These are phyloP conservation scores for Psophia crepitans DNA, from an alignment of 2,113 vertebrate species.

Conservation along the genomic window DNA sequence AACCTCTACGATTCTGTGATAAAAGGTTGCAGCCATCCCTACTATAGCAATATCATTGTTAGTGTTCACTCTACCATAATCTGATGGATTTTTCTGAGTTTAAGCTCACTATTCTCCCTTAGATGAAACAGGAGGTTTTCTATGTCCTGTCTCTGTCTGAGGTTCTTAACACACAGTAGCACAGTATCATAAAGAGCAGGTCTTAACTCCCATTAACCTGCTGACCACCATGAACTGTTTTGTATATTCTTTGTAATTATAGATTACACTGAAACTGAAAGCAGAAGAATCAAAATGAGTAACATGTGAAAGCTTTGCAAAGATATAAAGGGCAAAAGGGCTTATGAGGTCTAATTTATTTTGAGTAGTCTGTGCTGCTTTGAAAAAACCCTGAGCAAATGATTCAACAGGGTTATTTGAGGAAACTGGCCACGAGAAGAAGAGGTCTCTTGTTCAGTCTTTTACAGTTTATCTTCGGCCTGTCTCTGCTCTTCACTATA, in stretches of 20 bases:
- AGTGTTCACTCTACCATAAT: neutral
- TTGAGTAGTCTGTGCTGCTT: neutral
- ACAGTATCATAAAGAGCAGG: neutral
- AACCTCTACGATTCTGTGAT: too few species aligned
- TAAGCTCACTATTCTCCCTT: neutral
- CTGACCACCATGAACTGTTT: neutral
- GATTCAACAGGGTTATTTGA: conserved; percentile 24
- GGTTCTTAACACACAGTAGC: neutral
- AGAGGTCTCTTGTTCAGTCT: neutral
- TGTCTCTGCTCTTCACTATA: neutral
- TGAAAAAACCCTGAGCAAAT: neutral
- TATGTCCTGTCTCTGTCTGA: neutral
- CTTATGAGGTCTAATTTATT: neutral
- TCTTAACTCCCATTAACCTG: neutral
- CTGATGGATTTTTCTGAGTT: neutral
- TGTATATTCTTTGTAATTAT: neutral
- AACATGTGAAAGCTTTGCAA: neutral
- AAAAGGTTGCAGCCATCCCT: neutral
- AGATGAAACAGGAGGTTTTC: neutral
- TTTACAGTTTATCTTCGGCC: neutral
- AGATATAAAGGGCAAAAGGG: neutral
- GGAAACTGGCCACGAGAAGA: neutral
- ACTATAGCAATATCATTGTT: neutral
- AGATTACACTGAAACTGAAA: neutral
- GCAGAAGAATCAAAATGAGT: neutral